Percentiles rank a stretch among this genome's conserved stretches.
These are phyloP conservation scores for Cryptophagus acutangulus DNA, from an alignment of 2,888 invertebrate species.

Conservation along the genomic window DNA sequence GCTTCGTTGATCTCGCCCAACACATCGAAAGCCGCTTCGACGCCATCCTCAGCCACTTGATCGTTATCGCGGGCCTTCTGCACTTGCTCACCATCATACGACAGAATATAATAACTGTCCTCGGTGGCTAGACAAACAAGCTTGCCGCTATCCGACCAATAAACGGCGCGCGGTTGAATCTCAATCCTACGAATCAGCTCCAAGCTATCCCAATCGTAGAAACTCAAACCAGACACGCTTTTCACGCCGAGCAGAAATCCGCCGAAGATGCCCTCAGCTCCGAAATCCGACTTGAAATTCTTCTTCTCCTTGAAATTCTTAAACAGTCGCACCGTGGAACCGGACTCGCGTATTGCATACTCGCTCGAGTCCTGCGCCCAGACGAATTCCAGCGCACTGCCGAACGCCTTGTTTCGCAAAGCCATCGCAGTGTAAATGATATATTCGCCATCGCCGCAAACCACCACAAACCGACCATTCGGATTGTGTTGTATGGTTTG, in stretches of 20 bases:
- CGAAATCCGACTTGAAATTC: slow-evolving; percentile 93
- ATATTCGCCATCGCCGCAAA: slow-evolving; percentile 99
- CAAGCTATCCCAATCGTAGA: slow-evolving; percentile 96
- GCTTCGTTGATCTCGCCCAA: slow-evolving; percentile 89
- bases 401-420: slow-evolving; percentile 96
- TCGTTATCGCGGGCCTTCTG: slow-evolving; percentile 69
- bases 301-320: slow-evolving; percentile 98
- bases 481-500: slow-evolving; percentile 98
- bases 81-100: slow-evolving; percentile 81
- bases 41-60: slow-evolving; percentile 82
- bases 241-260: slow-evolving; percentile 62
- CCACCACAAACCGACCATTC: slow-evolving; percentile 90
- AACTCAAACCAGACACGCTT: slow-evolving; percentile 85
- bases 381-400: slow-evolving; percentile 96
- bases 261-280: slow-evolving; percentile 74
- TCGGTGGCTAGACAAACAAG: slow-evolving; percentile 92
- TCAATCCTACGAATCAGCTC: slow-evolving; percentile 93
- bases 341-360: slow-evolving; percentile 78
- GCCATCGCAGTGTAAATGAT: slow-evolving; percentile 99
- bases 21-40: slow-evolving; percentile 97
- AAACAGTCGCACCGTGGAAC: slow-evolving; percentile 87
- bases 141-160: slow-evolving; percentile 95
- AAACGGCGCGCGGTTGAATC: slow-evolving; percentile 88
- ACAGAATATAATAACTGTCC: slow-evolving; percentile 90
- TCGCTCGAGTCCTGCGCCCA: slow-evolving; percentile 97